Evolutionary conservation across 2,113 vertebrate genomes (phyloP), one percentile per base, ranked within the genome.

Genomic region (Vombatus ursinus): DNA sequence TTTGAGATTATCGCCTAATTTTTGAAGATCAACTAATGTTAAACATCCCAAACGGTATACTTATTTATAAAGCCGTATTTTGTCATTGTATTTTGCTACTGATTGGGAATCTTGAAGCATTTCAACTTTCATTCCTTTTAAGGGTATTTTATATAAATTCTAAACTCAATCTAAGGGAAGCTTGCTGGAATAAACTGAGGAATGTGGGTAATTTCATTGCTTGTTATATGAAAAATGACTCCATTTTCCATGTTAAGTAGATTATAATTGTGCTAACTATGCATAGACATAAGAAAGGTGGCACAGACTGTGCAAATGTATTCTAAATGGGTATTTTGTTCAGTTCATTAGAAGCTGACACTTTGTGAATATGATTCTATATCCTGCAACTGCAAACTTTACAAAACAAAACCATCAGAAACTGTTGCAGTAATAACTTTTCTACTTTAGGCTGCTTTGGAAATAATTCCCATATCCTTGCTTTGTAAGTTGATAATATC

Each of bases 401-500:
- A 97, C 92, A 57, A 97, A 97, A 98, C 97, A 96, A 97, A 96
- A 96, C 96, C 97, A 48, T 94, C 96, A 98, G 96, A 98, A 98
- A 97, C 98, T 98, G 98, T 98, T 98, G 98, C 98, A 98, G 96
- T 98, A 98, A 98, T 95, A 96, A 98, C 97, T 97, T 99, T 98
- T 98, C 96, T 98, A 98, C 97, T 97, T 95, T 98, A 98, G 98
- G 96, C 4, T 31, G 98, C 98, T 98, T 97, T 98, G 97, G 97
- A 98, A 98, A 98, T 98, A 98, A 98, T 98, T 98, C 98, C 97
- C 98, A 98, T 98, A 97, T 97, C 97, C 97, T 98, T 98, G 98
- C 98, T 99, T 99, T 99, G 98, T 99, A 99, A 98, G 96, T 98
- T 98, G 98, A 98, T 97, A 97, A 98, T 98, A 98, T 99, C 99